A percentile compares a stretch with the other conserved stretches of the same genome.
phyloP scores from a whole-genome alignment of 2,888 invertebrate genomes.

The Dermolepida albohirtum region DNA sequence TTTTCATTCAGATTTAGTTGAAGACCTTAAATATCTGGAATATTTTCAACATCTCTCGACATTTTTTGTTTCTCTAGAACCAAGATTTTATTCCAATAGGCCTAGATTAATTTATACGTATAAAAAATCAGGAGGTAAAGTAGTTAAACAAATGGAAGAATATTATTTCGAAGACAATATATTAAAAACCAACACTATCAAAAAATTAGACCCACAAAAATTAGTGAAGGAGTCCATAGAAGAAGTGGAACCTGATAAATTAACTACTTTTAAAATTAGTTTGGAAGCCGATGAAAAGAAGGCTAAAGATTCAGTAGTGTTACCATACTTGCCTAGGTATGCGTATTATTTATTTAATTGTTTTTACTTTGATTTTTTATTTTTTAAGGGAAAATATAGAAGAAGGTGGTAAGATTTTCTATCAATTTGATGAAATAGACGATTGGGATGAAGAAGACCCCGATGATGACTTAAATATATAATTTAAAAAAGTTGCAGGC shows the following conservation, averaged over 20 bases:
- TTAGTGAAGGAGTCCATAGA: conserved; percentile 52
- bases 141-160: conserved; percentile 64
- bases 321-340: conserved; percentile 71
- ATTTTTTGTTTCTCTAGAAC: conserved; percentile 60
- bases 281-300: conserved; percentile 72
- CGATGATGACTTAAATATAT: conserved; percentile 84
- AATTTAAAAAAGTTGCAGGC: no score
- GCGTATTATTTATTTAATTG: conserved; percentile 40
- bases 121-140: conserved; percentile 68
- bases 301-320: conserved; percentile 70
- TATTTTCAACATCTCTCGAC: conserved; percentile 67
- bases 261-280: conserved; percentile 76
- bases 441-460: conserved; percentile 91
- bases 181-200: conserved; percentile 58
- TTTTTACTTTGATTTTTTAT: conserved; percentile 16
- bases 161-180: conserved; percentile 58
- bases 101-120: conserved; percentile 61
- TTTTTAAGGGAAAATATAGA: conserved; percentile 35
- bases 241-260: conserved; percentile 63
- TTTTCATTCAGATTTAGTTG: conserved; percentile 68
- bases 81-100: conserved; percentile 59
- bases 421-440: conserved; percentile 81
- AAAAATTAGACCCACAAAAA: conserved; percentile 59
- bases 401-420: conserved; percentile 74
- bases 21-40: conserved; percentile 62